Evolutionary conservation across 1,140 invertebrate genomes (phyloP), one percentile per base, ranked within the genome.

Genomic region (Teleopsis dalmanni): DNA sequence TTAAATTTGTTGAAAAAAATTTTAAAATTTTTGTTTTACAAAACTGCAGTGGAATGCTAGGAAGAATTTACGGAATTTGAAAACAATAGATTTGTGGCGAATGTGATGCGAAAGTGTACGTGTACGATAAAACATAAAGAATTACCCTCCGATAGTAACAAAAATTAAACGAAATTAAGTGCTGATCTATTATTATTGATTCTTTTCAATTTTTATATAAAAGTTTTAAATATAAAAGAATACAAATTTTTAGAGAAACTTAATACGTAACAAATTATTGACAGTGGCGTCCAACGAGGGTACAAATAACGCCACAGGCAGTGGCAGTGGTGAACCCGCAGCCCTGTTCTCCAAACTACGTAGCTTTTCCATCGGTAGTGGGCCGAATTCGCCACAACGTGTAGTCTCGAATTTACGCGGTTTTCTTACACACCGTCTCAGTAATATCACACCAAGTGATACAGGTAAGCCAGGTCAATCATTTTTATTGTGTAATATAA

Each of bases 351-450:
- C 68, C 45, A 71, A 71, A 62, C 59, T 71, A 61, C 71, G 72
- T 59, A 72, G 72, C 52, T 63, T 70, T 56, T 58, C 69, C 42
- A 69, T 66, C 52, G 71, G 74, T 62, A 68, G 65, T 49, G 72
- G 70, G 41, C 70, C 69, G 58, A 73, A 74, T 62, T 78, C 70
- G 61, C 76, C 76, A 37, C 73, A 73, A 63, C 73, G 69, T 34
- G 75, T 78, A 52, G 77, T 77, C 55, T 74, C 70, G 57, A 78
- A 78, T 59, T 72, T 79, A 59, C 75, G 76, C 57, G 76, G 77
- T 53, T 77, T 76, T 58, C 71, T 78, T 57, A 70, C 75, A 51
- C 74, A 70, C 62, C 70, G 75, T 50, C 57, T 71, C 22, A 74
- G 77, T 52, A 75, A 73, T 52, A 71, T 71, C 53, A 72, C 76